Conservation (phyloP, 2,797 vertebrate genomes). For the Cynopterus sphinx region DNA sequence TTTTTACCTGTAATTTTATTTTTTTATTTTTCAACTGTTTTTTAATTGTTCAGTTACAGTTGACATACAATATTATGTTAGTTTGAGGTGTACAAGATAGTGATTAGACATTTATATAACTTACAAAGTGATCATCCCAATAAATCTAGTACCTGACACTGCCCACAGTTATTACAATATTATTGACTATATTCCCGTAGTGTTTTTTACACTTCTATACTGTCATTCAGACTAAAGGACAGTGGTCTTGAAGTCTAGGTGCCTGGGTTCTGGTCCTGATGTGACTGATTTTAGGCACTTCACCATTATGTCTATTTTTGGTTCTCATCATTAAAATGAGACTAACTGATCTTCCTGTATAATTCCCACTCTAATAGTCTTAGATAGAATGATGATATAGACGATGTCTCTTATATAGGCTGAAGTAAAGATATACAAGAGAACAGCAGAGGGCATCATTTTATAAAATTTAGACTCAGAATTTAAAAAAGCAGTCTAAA, state of each 20-base stretch:
- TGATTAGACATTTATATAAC: no score
- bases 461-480: slow-evolving; percentile 48
- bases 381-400: neutral
- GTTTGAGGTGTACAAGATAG: no score
- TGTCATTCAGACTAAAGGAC: neutral
- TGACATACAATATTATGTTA: no score
- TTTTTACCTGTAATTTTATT: neutral
- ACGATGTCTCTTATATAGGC: neutral
- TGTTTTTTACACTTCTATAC: neutral
- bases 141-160: no score
- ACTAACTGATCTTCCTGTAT: neutral
- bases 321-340: slow-evolving; percentile 11
- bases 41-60: no score
- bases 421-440: slow-evolving; percentile 43
- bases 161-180: no score
- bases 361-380: neutral
- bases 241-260: neutral
- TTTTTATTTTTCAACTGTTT: no score
- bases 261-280: neutral
- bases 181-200: neutral
- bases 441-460: slow-evolving; percentile 75
- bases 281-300: neutral
- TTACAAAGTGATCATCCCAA: no score
- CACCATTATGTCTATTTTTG: neutral
- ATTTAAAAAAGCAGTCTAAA: slow-evolving; percentile 3